A percentile compares a stretch with the other conserved stretches of the same genome.
These are phyloP conservation scores for Drosophila ananassae DNA, from an alignment of 1,140 invertebrate species.

Conservation along the genomic window DNA sequence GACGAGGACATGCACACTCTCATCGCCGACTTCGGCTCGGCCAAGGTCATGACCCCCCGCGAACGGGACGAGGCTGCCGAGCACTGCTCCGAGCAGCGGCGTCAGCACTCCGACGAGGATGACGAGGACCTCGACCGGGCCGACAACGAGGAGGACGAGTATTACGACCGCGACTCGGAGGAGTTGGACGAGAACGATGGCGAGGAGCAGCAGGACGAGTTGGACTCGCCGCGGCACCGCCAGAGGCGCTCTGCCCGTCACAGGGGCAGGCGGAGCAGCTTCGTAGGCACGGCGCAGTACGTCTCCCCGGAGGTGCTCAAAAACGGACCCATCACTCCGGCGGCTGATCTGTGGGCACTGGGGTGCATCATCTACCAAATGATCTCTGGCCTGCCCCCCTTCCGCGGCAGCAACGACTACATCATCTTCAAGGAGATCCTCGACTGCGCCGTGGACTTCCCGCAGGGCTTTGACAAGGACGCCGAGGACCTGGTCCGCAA, in stretches of 20 bases:
- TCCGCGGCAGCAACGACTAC: slow-evolving; percentile 96
- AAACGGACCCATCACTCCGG: slow-evolving; percentile 90
- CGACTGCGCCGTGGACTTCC: slow-evolving; percentile 95
- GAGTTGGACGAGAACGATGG: slow-evolving; percentile 43
- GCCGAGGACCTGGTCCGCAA: slow-evolving; percentile 95
- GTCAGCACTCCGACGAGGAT: slow-evolving; percentile 65
- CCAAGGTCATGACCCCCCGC: slow-evolving; percentile 89
- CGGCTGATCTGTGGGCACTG: slow-evolving; percentile 98
- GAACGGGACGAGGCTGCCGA: slow-evolving; percentile 78
- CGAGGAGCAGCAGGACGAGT: slow-evolving; percentile 48
- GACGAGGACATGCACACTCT: slow-evolving; percentile 98
- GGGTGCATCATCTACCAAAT: slow-evolving; percentile 99
- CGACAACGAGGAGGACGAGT: slow-evolving; percentile 62
- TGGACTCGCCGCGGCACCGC: slow-evolving; percentile 39
- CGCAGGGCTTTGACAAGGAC: slow-evolving; percentile 93
- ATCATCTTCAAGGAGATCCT: slow-evolving; percentile 98
- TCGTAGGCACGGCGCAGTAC: slow-evolving; percentile 99
- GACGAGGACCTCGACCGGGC: slow-evolving; percentile 66
- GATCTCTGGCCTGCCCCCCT: slow-evolving; percentile 96
- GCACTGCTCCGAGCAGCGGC: slow-evolving; percentile 43
- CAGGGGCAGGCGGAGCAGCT: slow-evolving; percentile 87
- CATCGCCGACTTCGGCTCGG: slow-evolving; percentile 98
- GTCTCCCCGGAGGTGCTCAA: slow-evolving; percentile 97
- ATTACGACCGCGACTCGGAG: slow-evolving; percentile 43
- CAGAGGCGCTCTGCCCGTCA: slow-evolving; percentile 35